Percentiles rank a stretch among this genome's conserved stretches.
phyloP scores from a whole-genome alignment of 2,113 vertebrate genomes.

The Chionis minor region DNA sequence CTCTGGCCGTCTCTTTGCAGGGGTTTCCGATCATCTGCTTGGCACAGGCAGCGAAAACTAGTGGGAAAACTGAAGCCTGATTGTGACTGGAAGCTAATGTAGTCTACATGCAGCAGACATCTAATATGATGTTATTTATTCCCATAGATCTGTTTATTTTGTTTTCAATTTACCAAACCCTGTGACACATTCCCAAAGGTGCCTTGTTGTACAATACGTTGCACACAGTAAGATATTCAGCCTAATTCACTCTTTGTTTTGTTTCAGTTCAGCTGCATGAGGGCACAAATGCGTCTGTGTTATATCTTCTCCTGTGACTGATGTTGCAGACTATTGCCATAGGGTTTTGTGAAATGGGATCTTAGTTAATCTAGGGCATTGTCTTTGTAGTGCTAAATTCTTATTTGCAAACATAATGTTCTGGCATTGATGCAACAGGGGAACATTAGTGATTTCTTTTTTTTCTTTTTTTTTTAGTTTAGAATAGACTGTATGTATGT shows the following conservation, averaged over 20 bases:
- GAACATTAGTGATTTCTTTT: constrained; percentile 47
- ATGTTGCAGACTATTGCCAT: constrained; percentile 73
- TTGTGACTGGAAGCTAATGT: constrained; percentile 58
- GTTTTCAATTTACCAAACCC: constrained; percentile 75
- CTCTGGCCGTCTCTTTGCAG: background rate
- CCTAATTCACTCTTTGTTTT: constrained; percentile 77
- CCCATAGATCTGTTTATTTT: constrained; percentile 77
- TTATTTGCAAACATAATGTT: constrained; percentile 74
- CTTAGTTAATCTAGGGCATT: constrained; percentile 72
- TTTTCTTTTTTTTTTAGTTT: background rate
- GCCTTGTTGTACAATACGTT: constrained; percentile 71
- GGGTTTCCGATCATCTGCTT: constrained; percentile 15
- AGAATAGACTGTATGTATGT: constrained; percentile 50
- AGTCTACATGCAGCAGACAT: constrained; percentile 64
- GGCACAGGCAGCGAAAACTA: constrained; percentile 26
- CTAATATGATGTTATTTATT: constrained; percentile 78
- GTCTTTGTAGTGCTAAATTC: constrained; percentile 69
- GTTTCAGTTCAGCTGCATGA: constrained; percentile 71
- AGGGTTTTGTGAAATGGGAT: constrained; percentile 73
- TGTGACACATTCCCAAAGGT: constrained; percentile 76
- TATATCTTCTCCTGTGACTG: constrained; percentile 72
- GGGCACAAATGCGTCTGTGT: constrained; percentile 70
- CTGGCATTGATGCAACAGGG: constrained; percentile 63
- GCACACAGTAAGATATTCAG: constrained; percentile 72
- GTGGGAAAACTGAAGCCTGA: constrained; percentile 11